Conservation (phyloP, 1,140 invertebrate species). For the Zaprionus gabonicus region DNA sequence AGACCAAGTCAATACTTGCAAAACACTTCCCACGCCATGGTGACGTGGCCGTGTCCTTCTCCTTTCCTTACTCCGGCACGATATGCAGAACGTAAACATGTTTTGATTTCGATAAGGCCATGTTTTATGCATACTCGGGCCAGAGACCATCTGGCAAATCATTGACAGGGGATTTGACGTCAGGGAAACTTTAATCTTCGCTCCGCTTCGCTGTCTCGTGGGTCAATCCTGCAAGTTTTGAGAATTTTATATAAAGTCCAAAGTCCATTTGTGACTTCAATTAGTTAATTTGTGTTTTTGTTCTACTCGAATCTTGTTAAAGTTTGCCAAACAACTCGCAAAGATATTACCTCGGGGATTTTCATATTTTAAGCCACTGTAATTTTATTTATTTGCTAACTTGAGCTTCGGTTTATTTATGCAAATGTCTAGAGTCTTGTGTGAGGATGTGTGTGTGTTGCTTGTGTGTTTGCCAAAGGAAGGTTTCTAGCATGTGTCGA, state of each 20-base stretch:
- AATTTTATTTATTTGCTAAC: conserved; percentile 33
- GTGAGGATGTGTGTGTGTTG: too few relatives aligned
- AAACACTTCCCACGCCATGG: conserved; percentile 32
- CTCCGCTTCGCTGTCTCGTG: background rate
- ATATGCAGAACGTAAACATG: conserved; percentile 59
- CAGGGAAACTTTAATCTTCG: conserved; percentile 38
- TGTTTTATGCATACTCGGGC: conserved; percentile 63
- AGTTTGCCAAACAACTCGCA: background rate
- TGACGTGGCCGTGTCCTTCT: conserved; percentile 22
- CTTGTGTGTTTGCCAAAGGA: background rate
- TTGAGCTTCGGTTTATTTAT: conserved; percentile 58
- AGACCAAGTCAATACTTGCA: conserved; percentile 23
- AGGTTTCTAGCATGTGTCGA: background rate
- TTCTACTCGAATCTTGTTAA: conserved; percentile 18
- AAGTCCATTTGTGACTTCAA: conserved; percentile 61
- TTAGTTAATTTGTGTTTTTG: conserved; percentile 59
- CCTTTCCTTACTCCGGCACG: background rate
- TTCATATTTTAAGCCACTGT: conserved; percentile 43
- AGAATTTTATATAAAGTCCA: conserved; percentile 64
- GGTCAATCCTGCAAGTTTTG: conserved; percentile 18
- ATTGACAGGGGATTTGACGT: conserved; percentile 36
- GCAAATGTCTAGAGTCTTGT: conserved; percentile 38
- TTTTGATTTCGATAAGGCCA: conserved; percentile 70
- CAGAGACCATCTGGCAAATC: conserved; percentile 26
- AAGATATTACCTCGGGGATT: conserved; percentile 11